Percentiles rank a stretch among this genome's conserved stretches.
Evolutionary conservation across 2,888 invertebrate genomes (phyloP).

Genomic region (Coenonympha arcania): DNA sequence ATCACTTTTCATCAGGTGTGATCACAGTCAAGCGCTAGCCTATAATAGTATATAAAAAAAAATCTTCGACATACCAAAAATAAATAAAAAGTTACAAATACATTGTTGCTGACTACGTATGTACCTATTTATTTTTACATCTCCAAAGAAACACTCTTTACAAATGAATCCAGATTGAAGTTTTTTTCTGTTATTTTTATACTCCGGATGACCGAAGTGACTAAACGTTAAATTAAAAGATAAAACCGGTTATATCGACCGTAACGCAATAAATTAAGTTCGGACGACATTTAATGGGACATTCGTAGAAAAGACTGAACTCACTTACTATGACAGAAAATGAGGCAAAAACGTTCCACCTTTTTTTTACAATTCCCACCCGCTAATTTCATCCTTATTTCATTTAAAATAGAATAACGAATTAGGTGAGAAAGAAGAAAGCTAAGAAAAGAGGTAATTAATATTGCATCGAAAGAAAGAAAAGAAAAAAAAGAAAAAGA

Average conservation of each 20-base stretch:
- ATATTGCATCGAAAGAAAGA: no score
- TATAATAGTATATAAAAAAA: no score
- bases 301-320: conserved; percentile 47
- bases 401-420: no score
- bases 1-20: no score
- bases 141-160: not conserved
- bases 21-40: no score
- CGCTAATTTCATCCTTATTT: not conserved
- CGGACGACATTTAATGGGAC: conserved; percentile 41
- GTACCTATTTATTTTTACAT: no score
- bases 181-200: conserved; percentile 10
- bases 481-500: no score
- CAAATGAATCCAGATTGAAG: not conserved
- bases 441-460: no score
- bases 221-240: conserved; percentile 30
- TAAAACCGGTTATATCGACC: conserved; percentile 31
- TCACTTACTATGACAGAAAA: conserved; percentile 35
- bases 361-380: not conserved
- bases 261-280: conserved; percentile 39
- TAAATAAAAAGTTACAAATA: no score
- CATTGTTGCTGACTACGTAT: no score
- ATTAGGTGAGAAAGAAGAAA: no score
- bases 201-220: conserved; percentile 11
- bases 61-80: no score
- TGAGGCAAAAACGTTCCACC: conserved; percentile 15